Evolutionary conservation across 2,113 vertebrate genomes (phyloP), one percentile per base, ranked within the genome.

Genomic region (Promerops cafer): DNA sequence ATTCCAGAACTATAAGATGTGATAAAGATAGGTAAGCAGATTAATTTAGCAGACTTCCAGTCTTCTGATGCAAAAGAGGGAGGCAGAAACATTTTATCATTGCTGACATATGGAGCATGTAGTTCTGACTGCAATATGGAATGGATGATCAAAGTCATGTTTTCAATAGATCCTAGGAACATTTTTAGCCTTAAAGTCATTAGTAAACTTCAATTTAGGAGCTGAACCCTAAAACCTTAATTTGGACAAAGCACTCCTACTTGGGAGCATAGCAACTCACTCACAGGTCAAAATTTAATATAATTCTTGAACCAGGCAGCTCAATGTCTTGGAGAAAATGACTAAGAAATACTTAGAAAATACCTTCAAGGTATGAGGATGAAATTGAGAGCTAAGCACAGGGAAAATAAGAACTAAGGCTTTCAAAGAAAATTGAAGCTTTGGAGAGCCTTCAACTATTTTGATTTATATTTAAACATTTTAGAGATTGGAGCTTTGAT

Each of bases 381-480:
- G 76, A 98, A 97, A 97, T 96, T 97, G 95, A 97, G 96, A 97
- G 71, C 92, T 87, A 91, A 97, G 94, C 81, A 47, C 40, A 76
- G 93, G 90, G 94, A 89, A 96, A 96, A 97, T 97, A 97, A 97
- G 96, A 95, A 95, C 91, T 95, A 84, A 68, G 81, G 72, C 83
- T 98, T 98, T 97, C 96, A 98, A 97, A 98, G 96, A 97, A 98
- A 97, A 97, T 93, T 94, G 96, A 97, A 97, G 94, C 96, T 97
- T 98, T 97, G 95, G 98, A 98, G 93, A 97, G 93, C 94, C 88
- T 97, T 98, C 96, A 93, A 96, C 95, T 96, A 96, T 98, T 98
- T 97, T 98, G 98, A 98, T 98, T 98, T 98, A 98, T 98, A 97
- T 97, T 98, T 98, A 98, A 98, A 97, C 98, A 97, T 98, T 98